These are phyloP conservation scores for Wiebesia pumilae DNA, from an alignment of 1,140 invertebrate genomes.

Conservation along the genomic window DNA sequence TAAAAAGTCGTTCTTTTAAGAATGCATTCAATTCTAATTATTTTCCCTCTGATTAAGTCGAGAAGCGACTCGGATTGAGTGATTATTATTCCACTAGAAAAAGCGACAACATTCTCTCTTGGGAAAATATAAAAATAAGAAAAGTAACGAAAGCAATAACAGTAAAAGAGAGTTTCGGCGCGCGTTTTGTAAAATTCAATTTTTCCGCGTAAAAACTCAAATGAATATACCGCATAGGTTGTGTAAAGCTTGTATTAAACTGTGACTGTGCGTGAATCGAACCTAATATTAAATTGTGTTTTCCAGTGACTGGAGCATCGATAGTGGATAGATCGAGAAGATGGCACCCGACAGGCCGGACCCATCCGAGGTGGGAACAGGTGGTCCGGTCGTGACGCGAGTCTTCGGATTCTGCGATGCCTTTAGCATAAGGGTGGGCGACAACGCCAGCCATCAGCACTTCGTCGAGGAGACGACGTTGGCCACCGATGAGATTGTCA, in stretches of 20 bases:
- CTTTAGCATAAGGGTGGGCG: constrained; percentile 60
- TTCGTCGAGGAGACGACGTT: constrained; percentile 35
- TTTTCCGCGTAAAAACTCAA: too few species aligned
- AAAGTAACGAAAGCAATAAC: background rate
- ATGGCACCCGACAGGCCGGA: constrained; percentile 74
- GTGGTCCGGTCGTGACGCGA: constrained; percentile 58
- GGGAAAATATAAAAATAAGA: background rate
- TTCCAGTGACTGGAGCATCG: constrained; percentile 66
- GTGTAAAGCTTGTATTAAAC: too few species aligned
- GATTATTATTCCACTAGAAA: too few species aligned
- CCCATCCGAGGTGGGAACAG: constrained; percentile 66
- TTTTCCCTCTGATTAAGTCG: too few species aligned
- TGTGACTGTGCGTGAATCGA: too few species aligned
- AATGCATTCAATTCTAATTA: too few species aligned
- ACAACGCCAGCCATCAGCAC: constrained; percentile 51
- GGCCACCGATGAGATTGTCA: constrained; percentile 18
- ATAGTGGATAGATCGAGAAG: constrained; percentile 43
- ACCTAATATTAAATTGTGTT: background rate
- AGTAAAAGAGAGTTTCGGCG: background rate
- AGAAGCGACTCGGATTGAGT: too few species aligned
- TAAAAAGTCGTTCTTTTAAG: too few species aligned
- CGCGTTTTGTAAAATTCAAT: background rate
- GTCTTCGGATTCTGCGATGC: constrained; percentile 42
- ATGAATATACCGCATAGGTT: background rate
- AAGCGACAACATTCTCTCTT: background rate